Conservation (phyloP, 2,113 vertebrate genomes). For the Cinclus mexicanus region DNA sequence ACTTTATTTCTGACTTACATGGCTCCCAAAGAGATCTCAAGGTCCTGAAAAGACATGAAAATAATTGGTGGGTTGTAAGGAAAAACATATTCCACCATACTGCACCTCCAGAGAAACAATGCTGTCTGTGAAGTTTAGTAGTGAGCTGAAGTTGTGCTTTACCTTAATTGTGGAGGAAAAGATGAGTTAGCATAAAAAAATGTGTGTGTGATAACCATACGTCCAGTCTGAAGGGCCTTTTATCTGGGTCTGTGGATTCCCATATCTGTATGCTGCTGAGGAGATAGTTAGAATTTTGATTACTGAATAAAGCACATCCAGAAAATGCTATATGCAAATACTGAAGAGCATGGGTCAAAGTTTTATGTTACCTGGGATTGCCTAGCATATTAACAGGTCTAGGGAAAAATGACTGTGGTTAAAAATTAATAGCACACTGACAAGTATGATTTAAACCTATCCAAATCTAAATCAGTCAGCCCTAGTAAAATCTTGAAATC, state of each 20-base stretch:
- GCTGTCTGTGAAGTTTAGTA: not conserved
- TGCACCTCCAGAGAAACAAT: not conserved
- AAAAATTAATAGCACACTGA: conserved; percentile 71
- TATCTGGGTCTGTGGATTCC: not conserved
- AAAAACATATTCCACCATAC: not conserved
- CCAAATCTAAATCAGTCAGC: conserved; percentile 60
- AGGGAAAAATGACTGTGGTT: conserved; percentile 53
- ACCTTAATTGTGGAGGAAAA: conserved; percentile 2
- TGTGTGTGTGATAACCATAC: not conserved
- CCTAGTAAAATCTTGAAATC: conserved; percentile 56
- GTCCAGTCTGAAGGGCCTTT: not conserved
- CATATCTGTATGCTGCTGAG: not conserved
- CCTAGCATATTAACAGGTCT: conserved; percentile 63
- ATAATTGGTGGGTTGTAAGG: not conserved
- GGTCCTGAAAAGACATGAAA: not conserved
- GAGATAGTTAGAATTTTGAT: conserved; percentile 39
- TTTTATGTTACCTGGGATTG: conserved; percentile 57
- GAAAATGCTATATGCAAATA: conserved; percentile 61
- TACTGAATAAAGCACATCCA: conserved; percentile 20
- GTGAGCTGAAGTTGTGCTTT: not conserved
- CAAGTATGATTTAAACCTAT: conserved; percentile 68
- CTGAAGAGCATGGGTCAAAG: conserved; percentile 48
- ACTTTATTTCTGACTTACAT: not conserved
- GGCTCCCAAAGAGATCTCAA: not conserved
- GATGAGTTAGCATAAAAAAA: not conserved